Base-by-base conservation (phyloP, 1,140 invertebrate genomes). In the Dendroctonus valens region DNA sequence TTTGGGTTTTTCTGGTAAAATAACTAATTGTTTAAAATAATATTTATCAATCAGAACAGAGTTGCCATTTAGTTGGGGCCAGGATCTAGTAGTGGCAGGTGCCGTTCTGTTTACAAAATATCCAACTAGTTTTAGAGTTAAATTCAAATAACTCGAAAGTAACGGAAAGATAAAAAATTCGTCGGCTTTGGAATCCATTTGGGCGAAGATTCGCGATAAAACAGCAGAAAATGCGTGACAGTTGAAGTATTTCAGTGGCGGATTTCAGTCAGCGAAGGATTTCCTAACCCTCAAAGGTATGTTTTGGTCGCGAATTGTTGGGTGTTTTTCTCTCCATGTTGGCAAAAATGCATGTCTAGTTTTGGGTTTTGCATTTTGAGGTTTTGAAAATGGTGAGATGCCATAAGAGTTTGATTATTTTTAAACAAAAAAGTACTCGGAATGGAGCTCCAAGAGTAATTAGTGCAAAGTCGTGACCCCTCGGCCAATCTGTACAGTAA, bases 301-400 rank as follows among this genome's bases (percentile, higher is more conserved):
- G 6, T 41, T 46, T 59, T 59, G 5, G 6, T 8, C 37, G 38
- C 3, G 26, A 26, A 40, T 59, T 46, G 38, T 44, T 46, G 7
- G 42, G 38, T 37, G 8, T 60, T 60, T 48, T 46, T 60, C 48
- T 41, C n/a, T 11, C 48, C 46, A 51, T 60, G 59, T 60, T 60
- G 59, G 59, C 59, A 60, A 60, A 60, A 51, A 60, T 60, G 59
- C 11, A 58, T 58, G 41, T 41, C 39, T 12, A 26, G 40, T 15
- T 59, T 26, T 26, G 26, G 26, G 26, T 14, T 11, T 48, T 14
- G 46, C 46, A 48, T 12, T 52, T 26, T n/a, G 8, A 60, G n/a
- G 40, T 49, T 60, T 51, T 60, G 48, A 60, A 51, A 60, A 42
- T 58, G 55, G 41, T 53, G 52, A 53, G 40, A 15, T 41, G 7